A percentile compares a stretch with the other conserved stretches of the same genome.
These are phyloP conservation scores for Eupithecia subumbrata DNA, from an alignment of 2,888 invertebrate species.

Conservation along the genomic window DNA sequence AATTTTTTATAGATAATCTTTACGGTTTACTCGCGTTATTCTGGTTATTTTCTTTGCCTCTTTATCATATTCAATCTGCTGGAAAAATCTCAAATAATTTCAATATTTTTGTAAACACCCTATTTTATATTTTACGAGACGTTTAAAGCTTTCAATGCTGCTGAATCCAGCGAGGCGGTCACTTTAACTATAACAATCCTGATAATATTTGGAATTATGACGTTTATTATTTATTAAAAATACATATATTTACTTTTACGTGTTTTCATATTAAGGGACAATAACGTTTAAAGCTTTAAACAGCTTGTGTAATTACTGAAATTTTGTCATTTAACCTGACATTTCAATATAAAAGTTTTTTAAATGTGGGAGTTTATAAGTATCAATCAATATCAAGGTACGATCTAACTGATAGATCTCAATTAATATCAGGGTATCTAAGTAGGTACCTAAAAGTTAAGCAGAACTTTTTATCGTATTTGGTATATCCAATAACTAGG, in stretches of 20 bases:
- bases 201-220: constrained; percentile 4
- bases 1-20: constrained; percentile 28
- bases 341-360: neutral
- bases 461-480: neutral
- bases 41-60: constrained; percentile 8
- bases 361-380: neutral
- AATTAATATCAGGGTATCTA: no score
- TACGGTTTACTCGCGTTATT: constrained; percentile 22
- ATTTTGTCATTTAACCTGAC: neutral
- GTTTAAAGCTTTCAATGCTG: constrained; percentile 8
- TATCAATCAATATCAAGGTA: neutral
- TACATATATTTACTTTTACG: constrained; percentile 13
- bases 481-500: no score
- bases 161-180: constrained; percentile 25
- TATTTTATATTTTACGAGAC: constrained; percentile 13
- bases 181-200: constrained; percentile 31
- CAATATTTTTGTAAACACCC: constrained; percentile 27
- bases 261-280: neutral
- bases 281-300: no score
- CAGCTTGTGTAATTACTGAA: no score
- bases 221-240: constrained; percentile 17
- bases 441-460: neutral
- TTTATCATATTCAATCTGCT: constrained; percentile 18
- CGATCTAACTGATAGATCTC: no score
- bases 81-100: constrained; percentile 23